These are phyloP conservation scores for Cataglyphis rosenhaueri DNA, from an alignment of 2,888 invertebrate species.

Conservation along the genomic window DNA sequence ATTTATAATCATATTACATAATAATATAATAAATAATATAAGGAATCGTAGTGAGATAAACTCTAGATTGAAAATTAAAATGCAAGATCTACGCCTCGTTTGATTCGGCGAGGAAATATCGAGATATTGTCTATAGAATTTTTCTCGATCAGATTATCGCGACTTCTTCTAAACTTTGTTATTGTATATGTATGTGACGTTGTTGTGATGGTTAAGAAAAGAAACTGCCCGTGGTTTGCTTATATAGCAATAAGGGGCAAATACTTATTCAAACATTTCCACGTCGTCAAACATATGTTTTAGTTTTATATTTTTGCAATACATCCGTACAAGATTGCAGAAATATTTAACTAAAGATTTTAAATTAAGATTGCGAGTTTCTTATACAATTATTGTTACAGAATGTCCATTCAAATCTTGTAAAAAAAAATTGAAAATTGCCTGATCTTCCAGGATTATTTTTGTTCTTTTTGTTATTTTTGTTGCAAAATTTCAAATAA, in stretches of 20 bases:
- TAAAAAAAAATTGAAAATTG: no score
- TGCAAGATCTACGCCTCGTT: not conserved
- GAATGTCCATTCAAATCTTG: no score
- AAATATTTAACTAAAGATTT: not conserved
- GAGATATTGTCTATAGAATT: not conserved
- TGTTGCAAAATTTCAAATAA: no score
- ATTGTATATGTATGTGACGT: not conserved
- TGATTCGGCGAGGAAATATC: not conserved
- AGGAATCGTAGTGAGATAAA: no score
- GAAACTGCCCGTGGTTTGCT: not conserved
- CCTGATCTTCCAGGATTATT: no score
- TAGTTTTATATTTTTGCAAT: not conserved
- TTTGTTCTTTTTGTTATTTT: no score
- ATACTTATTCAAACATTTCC: not conserved
- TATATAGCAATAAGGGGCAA: not conserved
- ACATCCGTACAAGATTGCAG: not conserved
- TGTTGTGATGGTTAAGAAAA: conserved; percentile 4
- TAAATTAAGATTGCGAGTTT: not conserved
- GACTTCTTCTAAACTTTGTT: not conserved
- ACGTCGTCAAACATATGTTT: not conserved
- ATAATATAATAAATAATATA: no score
- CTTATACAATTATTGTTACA: not conserved
- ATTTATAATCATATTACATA: no score
- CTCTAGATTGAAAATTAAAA: not conserved
- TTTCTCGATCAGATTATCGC: not conserved